Evolutionary conservation across 2,888 invertebrate genomes (phyloP).

Genomic region (Andrena chrysosceles): DNA sequence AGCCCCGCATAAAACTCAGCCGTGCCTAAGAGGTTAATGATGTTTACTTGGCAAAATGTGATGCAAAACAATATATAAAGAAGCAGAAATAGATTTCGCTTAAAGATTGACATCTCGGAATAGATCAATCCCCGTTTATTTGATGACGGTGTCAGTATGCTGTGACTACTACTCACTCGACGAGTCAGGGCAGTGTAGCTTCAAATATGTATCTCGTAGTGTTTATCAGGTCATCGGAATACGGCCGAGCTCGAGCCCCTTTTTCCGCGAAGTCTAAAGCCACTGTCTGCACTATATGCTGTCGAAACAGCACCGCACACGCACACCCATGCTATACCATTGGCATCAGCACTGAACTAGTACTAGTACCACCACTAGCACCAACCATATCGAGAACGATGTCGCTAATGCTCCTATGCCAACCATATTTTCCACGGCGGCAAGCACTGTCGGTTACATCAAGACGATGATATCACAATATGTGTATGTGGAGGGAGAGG

Average conservation of each 20-base stretch:
- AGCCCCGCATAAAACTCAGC: too few relatives aligned
- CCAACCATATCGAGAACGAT: constrained; percentile 57
- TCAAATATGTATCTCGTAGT: constrained; percentile 80
- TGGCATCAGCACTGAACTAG: constrained; percentile 61
- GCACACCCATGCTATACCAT: constrained; percentile 74
- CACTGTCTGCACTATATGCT: constrained; percentile 71
- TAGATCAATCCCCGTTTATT: not conserved
- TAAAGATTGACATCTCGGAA: not conserved
- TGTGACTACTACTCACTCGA: constrained; percentile 80
- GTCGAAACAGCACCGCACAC: constrained; percentile 68
- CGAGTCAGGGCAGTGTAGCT: constrained; percentile 83
- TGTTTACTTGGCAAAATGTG: constrained; percentile 14
- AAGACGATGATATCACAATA: not conserved
- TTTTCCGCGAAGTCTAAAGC: constrained; percentile 74
- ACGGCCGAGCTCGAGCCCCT: constrained; percentile 71
- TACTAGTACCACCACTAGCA: constrained; percentile 57
- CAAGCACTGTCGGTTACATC: not conserved
- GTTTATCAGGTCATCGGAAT: constrained; percentile 73
- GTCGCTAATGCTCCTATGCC: constrained; percentile 57
- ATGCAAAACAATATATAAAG: not conserved
- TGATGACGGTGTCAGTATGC: not conserved
- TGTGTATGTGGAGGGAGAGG: not conserved
- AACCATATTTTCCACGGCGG: constrained; percentile 60
- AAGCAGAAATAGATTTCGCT: not conserved
- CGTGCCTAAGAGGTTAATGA: too few relatives aligned